Conservation (phyloP, 2,797 vertebrate species). For the Thalassophryne amazonica region DNA sequence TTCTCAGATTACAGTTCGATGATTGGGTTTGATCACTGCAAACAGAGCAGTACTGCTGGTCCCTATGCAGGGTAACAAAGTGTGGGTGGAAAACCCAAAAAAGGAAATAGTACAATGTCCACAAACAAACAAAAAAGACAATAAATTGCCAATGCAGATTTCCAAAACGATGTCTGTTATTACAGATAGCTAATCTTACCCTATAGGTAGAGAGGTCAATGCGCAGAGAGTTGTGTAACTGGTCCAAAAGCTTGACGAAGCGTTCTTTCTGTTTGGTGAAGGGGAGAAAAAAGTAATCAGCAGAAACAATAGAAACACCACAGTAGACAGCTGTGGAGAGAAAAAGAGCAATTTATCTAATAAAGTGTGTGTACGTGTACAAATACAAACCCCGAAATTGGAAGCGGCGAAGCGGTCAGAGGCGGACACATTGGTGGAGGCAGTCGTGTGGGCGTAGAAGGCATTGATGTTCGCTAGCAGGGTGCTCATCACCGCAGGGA, state of each 20-base stretch:
- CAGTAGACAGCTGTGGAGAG: too few relatives aligned
- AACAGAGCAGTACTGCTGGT: too few relatives aligned
- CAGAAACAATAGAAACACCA: not conserved
- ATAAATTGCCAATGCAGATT: not conserved
- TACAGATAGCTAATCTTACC: conserved; percentile 65
- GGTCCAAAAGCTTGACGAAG: conserved; percentile 96
- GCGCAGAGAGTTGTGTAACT: conserved; percentile 95
- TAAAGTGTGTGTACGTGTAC: not conserved
- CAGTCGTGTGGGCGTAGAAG: conserved; percentile 97
- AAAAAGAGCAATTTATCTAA: too few relatives aligned
- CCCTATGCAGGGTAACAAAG: too few relatives aligned
- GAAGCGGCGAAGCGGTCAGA: conserved; percentile 95
- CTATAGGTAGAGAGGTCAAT: conserved; percentile 97
- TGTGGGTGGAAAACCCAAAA: too few relatives aligned
- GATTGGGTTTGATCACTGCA: too few relatives aligned
- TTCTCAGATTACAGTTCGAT: too few relatives aligned
- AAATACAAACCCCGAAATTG: conserved; percentile 92
- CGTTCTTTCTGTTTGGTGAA: conserved; percentile 89
- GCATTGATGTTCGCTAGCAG: conserved; percentile 98
- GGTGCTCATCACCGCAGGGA: conserved; percentile 97
- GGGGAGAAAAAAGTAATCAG: not conserved
- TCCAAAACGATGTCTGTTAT: not conserved
- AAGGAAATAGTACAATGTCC: too few relatives aligned
- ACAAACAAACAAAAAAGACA: too few relatives aligned
- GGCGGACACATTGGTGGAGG: conserved; percentile 96